Evolutionary conservation across 64 coral and sea anemone genomes (phyloP).

Genomic region (Actinia tenebrosa): DNA sequence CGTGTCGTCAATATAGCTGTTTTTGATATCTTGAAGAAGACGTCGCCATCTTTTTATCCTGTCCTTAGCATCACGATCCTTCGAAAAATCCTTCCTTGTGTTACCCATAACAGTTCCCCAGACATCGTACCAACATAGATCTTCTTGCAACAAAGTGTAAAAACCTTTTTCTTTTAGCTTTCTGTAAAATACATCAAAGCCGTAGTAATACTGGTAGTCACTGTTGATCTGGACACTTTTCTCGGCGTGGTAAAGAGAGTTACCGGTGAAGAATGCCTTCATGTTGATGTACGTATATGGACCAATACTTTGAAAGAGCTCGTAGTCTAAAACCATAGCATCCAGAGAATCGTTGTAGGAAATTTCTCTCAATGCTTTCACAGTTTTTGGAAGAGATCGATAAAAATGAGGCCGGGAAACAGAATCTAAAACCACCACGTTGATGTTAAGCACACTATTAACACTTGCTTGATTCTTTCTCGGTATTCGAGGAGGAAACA

Average conservation of each 20-base stretch:
- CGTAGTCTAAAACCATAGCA: constrained; percentile 59
- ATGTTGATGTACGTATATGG: constrained; percentile 41
- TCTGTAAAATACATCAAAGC: constrained; percentile 29
- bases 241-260: background rate
- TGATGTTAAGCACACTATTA: constrained; percentile 42
- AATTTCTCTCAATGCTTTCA: constrained; percentile 36
- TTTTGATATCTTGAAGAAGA: constrained; percentile 20
- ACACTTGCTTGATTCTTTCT: background rate
- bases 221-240: background rate
- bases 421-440: constrained; percentile 61
- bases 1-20: constrained; percentile 40
- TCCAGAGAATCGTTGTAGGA: constrained; percentile 21
- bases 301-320: constrained; percentile 44
- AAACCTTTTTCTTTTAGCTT: constrained; percentile 47
- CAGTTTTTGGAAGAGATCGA: constrained; percentile 47
- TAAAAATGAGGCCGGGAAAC: constrained; percentile 70
- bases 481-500: constrained; percentile 43
- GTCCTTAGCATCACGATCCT: background rate
- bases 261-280: constrained; percentile 40
- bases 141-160: constrained; percentile 54
- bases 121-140: constrained; percentile 48
- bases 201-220: constrained; percentile 12
- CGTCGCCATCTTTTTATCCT: background rate
- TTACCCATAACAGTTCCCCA: constrained; percentile 46
- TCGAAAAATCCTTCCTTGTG: background rate